Evolutionary conservation across 2,113 vertebrate genomes (phyloP).

Genomic region (Pleuronectes platessa): DNA sequence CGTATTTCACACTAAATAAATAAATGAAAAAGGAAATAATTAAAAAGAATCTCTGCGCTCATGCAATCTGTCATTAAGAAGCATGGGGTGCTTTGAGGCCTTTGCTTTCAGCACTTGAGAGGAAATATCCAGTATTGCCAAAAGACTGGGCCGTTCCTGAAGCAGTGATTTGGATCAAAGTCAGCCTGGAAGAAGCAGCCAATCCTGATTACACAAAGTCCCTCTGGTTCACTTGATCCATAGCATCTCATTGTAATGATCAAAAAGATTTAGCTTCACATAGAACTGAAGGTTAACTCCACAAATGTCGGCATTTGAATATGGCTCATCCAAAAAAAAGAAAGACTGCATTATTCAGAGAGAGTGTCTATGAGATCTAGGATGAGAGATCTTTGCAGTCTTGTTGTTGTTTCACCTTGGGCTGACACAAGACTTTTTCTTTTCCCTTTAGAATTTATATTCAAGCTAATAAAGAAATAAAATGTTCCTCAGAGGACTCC

Average conservation of each 20-base stretch:
- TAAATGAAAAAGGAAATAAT: not conserved
- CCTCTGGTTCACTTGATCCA: slow-evolving; percentile 30
- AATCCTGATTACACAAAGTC: slow-evolving; percentile 16
- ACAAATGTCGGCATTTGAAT: slow-evolving; percentile 60
- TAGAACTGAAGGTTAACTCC: slow-evolving; percentile 35
- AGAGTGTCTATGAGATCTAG: slow-evolving; percentile 7
- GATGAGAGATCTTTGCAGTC: not conserved
- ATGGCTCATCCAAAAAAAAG: slow-evolving; percentile 12
- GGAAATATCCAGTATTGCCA: slow-evolving; percentile 49
- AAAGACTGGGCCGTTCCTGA: slow-evolving; percentile 31
- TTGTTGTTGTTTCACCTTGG: not conserved
- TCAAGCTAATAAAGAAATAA: not conserved
- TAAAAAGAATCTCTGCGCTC: slow-evolving; percentile 21
- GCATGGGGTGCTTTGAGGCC: slow-evolving; percentile 59
- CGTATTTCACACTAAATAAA: slow-evolving; percentile 14
- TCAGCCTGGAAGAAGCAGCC: slow-evolving; percentile 21
- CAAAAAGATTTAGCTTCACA: slow-evolving; percentile 34
- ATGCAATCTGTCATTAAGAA: slow-evolving; percentile 60
- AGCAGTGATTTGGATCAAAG: slow-evolving; percentile 53
- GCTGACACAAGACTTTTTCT: not conserved
- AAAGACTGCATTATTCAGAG: slow-evolving; percentile 19
- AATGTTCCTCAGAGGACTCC: not conserved
- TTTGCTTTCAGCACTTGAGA: slow-evolving; percentile 59
- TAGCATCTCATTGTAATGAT: slow-evolving; percentile 45
- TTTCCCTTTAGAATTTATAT: not conserved